Base-by-base conservation (phyloP, 2,113 vertebrate genomes). In the Montifringilla adamsi region DNA sequence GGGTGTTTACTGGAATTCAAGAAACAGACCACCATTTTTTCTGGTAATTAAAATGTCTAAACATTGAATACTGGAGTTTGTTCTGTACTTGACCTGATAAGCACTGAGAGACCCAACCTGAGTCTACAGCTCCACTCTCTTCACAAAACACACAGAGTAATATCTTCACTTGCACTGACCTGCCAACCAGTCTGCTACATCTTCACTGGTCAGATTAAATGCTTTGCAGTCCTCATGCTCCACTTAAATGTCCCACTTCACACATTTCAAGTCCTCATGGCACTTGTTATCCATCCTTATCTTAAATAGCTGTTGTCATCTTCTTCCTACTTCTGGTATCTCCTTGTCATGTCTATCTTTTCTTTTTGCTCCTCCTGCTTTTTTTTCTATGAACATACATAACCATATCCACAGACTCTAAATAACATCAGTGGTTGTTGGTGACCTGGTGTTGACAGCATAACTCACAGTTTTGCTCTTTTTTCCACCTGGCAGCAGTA, bases 401-500 rank as follows among this genome's bases (percentile, higher is more conserved):
- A 94, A 35, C 47, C 16, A 10, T 90, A 88, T 72, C 60, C 7
- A 5, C 35, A 93, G 55, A 41, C 73, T 93, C 60, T 92, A 93
- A 89, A 96, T 94, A 96, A 82, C 56, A 78, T 63, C 52, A 47
- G 28, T 55, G 41, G 37, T 70, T 95, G 58, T 53, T 87, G 58
- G 64, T 94, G 91, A 95, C 91, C 90, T 87, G 86, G 63, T 85
- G 94, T 66, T 95, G 84, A 95, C 89, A 92, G 93, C 64, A n/a
- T 44, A 96, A 84, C 59, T 93, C 88, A 95, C 95, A 89, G 83
- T 80, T 93, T 94, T 95, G 95, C 93, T 94, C 94, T 93, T 95
- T 96, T 96, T 85, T 83, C 90, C 84, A 91, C 86, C 83, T 95
- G 83, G 86, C 62, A 93, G 63, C 35, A 88, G 72, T 70, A 81